Base-by-base conservation (phyloP, 2,113 vertebrate species). In the Calypte anna region DNA sequence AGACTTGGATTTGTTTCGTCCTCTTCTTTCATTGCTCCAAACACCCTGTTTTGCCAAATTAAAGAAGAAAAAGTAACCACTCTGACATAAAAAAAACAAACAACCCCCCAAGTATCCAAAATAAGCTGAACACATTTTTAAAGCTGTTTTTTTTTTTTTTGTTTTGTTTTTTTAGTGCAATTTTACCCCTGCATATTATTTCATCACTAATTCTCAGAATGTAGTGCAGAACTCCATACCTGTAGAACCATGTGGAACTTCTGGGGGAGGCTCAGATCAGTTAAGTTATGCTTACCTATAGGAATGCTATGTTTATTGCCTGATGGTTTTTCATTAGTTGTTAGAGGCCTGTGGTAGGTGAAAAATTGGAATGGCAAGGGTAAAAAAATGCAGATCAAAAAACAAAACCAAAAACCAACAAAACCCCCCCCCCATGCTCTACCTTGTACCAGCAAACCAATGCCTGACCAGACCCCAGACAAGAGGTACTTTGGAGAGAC, bases 201-300 rank as follows among this genome's bases (percentile, higher is more conserved):
- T 74, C 14, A 58, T 40, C 23, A 69, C 10, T 80, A 51, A 62
- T 78, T 62, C 15, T n/a, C 30, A 11, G 6, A 4, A 54, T 43
- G 28, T 67, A 31, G 20, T 66, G 30, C 9, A 6, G n/a, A 64
- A 53, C 19, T 63, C 51, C 16, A 38, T 38, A 69, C 14, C 14
- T 76, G 17, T 25, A 48, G 7, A 72, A 46, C 15, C 53, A n/a
- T 14, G 6, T 61, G 40, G 25, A 78, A 55, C 19, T 54, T 55
- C 21, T 0, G 1, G 8, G 8, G 28, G 4, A 4, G 12, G 55
- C 44, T 46, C 28, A 30, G 27, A n/a, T n/a, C 6, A 25, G 51
- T 43, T 28, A 64, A 70, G 19, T 53, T 82, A 44, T 31, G 24
- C 18, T 44, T 51, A 38, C 4, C 25, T 69, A 51, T 15, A 69